Evolutionary conservation across 2,888 invertebrate species (phyloP).

Genomic region (Julus scandinavius): DNA sequence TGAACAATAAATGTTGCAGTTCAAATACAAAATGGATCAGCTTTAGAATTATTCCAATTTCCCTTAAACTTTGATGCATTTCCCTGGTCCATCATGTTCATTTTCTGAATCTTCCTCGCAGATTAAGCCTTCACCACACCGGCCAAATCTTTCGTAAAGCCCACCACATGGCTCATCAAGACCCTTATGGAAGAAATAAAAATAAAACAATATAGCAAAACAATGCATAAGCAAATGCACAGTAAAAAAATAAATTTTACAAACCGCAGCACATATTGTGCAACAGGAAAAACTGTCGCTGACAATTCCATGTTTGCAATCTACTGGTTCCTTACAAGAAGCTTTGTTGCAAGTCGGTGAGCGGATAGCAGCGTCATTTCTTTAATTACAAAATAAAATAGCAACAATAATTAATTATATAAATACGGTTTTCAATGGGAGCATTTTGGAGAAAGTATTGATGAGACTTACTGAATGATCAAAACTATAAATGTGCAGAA

Average conservation of each 20-base stretch:
- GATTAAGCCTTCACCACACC: neutral
- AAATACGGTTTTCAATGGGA: no score
- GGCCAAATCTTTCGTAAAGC: neutral
- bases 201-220: neutral
- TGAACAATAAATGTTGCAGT: neutral
- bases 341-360: slow-evolving; percentile 25
- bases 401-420: neutral
- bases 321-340: neutral
- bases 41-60: neutral
- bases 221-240: neutral
- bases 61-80: neutral
- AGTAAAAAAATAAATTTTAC: neutral
- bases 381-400: neutral
- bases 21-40: neutral
- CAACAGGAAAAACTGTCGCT: neutral
- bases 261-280: neutral
- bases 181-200: neutral
- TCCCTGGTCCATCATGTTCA: neutral
- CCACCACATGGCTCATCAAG: slow-evolving; percentile 14
- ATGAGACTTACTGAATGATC: neutral
- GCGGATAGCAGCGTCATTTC: neutral
- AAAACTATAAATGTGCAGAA: neutral
- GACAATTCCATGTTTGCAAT: neutral
- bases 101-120: neutral
- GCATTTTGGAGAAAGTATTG: neutral